Evolutionary conservation across 2,113 vertebrate species (phyloP).

Genomic region (Ptilonorhynchus violaceus): DNA sequence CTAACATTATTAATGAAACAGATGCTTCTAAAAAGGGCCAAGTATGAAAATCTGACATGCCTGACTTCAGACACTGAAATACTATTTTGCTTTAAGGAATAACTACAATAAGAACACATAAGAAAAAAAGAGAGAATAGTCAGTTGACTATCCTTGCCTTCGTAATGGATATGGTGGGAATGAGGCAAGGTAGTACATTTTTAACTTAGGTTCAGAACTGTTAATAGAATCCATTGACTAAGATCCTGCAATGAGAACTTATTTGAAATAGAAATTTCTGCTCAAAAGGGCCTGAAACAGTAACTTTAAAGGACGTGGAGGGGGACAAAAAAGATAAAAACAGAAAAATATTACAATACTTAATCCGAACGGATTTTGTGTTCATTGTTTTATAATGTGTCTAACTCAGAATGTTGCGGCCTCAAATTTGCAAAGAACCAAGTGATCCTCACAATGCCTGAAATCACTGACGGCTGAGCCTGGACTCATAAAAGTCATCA

Average conservation of each 20-base stretch:
- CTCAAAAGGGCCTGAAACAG: background rate
- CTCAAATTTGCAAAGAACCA: background rate
- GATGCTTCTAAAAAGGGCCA: background rate
- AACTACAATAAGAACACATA: background rate
- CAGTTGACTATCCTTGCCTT: background rate
- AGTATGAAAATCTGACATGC: background rate
- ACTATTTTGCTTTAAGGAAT: background rate
- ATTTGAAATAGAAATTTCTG: background rate
- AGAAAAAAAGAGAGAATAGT: background rate
- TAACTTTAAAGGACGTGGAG: background rate
- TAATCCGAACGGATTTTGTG: background rate
- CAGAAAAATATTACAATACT: background rate
- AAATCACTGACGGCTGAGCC: background rate
- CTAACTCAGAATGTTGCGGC: background rate
- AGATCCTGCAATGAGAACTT: background rate
- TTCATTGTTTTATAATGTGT: background rate
- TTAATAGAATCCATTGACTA: background rate
- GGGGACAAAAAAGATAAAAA: background rate
- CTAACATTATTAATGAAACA: background rate
- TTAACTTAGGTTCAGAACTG: background rate
- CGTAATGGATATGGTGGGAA: background rate
- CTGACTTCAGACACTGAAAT: background rate
- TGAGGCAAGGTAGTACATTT: background rate
- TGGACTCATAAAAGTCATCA: fast-evolving
- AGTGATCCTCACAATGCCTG: background rate